phyloP scores from a whole-genome alignment of 2,113 vertebrate species.

The Garra rufa region DNA sequence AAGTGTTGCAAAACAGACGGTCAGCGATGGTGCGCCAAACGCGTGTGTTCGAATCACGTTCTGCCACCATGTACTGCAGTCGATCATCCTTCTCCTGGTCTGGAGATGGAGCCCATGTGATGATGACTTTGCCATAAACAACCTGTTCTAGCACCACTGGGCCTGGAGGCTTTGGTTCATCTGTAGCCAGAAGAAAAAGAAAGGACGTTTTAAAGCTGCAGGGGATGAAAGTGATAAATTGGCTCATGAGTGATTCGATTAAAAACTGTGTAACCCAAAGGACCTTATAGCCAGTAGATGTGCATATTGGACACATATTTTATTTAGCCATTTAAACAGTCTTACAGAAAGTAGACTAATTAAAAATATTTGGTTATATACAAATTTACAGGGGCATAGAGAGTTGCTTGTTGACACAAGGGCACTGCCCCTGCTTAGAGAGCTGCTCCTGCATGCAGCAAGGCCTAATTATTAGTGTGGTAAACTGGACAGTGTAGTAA shows the following conservation, averaged over 20 bases:
- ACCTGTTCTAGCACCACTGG: conserved; percentile 81
- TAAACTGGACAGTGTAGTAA: conserved; percentile 1
- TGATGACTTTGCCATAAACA: conserved; percentile 82
- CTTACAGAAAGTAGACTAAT: not conserved
- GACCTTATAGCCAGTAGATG: not conserved
- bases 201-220: not conserved
- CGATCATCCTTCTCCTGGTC: conserved; percentile 79
- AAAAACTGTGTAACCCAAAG: not conserved
- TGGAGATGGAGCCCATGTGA: conserved; percentile 84
- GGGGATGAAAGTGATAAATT: not conserved
- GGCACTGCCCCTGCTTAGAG: not conserved
- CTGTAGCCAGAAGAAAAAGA: conserved; percentile 65
- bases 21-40: conserved; percentile 79
- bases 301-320: not conserved
- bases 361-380: not conserved
- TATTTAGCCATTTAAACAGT: conserved; percentile 17
- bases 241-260: not conserved
- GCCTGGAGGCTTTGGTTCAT: conserved; percentile 82
- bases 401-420: not conserved
- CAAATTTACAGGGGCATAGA: not conserved
- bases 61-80: conserved; percentile 82
- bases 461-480: not conserved
- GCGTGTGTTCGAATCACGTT: conserved; percentile 75
- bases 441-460: not conserved
- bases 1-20: conserved; percentile 84